Conservation (phyloP, 2,797 vertebrate genomes). For the Stomatorhinus walkeri region DNA sequence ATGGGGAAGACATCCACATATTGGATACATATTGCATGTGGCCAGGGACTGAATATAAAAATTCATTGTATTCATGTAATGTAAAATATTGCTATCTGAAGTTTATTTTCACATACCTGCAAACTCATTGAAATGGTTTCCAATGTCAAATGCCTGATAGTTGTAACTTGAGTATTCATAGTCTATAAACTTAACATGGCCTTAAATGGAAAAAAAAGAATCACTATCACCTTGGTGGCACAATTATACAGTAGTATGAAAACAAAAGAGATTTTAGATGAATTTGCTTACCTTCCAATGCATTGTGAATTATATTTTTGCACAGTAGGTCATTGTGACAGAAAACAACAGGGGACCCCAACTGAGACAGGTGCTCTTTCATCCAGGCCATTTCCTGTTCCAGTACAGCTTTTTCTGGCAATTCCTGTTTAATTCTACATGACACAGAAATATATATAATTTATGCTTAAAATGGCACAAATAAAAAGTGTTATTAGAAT, state of each 20-base stretch:
- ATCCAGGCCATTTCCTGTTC: constrained; percentile 87
- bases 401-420: constrained; percentile 76
- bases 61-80: neutral
- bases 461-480: neutral
- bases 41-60: neutral
- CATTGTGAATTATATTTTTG: constrained; percentile 93
- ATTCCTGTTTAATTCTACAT: constrained; percentile 72
- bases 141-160: constrained; percentile 96
- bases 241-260: neutral
- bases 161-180: constrained; percentile 96
- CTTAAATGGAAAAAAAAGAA: constrained; percentile 45
- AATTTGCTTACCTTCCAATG: constrained; percentile 63
- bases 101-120: constrained; percentile 69
- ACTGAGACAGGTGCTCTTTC: constrained; percentile 78
- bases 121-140: constrained; percentile 97
- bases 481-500: neutral
- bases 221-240: neutral
- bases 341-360: constrained; percentile 87
- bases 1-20: constrained; percentile 2
- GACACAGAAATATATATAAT: neutral
- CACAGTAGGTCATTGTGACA: constrained; percentile 96
- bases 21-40: neutral
- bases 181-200: constrained; percentile 84
- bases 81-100: neutral
- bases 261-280: neutral